Evolutionary conservation across 1,140 invertebrate species (phyloP).

Genomic region (Apis laboriosa): DNA sequence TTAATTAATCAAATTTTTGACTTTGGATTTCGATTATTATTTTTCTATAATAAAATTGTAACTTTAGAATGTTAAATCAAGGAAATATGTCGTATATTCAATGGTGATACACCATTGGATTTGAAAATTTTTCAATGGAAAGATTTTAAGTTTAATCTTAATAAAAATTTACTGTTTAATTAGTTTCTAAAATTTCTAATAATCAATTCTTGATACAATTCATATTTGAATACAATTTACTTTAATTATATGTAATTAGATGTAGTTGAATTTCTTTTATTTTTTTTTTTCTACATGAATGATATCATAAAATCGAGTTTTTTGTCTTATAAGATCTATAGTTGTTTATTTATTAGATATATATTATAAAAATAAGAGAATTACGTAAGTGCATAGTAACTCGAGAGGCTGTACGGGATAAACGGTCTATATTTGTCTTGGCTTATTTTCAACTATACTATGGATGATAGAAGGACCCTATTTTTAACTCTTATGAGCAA

Average conservation of each 20-base stretch:
- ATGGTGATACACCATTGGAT: too few species aligned
- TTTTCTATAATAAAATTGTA: too few species aligned
- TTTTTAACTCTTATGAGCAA: constrained; percentile 58
- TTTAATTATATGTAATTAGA: not conserved
- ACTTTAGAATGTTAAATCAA: too few species aligned
- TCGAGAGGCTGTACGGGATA: constrained; percentile 67
- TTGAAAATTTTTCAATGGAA: too few species aligned
- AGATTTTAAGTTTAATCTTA: too few species aligned
- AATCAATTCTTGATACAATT: not conserved
- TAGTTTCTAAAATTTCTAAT: not conserved
- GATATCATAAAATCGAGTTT: too few species aligned
- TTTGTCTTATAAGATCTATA: too few species aligned
- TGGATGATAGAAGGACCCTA: constrained; percentile 58
- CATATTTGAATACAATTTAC: not conserved
- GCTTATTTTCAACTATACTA: constrained; percentile 55
- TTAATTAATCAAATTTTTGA: not conserved
- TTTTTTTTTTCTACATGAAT: too few species aligned
- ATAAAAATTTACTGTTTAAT: too few species aligned
- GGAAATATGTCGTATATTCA: too few species aligned
- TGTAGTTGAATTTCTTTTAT: not conserved
- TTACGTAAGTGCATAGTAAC: constrained; percentile 74
- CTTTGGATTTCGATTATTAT: too few species aligned
- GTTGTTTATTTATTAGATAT: not conserved
- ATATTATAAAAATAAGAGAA: constrained; percentile 52
- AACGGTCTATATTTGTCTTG: constrained; percentile 77